Percentiles rank a stretch among this genome's conserved stretches.
Conservation (phyloP, 1,140 invertebrate species). For the Cyclargus thomasi region DNA sequence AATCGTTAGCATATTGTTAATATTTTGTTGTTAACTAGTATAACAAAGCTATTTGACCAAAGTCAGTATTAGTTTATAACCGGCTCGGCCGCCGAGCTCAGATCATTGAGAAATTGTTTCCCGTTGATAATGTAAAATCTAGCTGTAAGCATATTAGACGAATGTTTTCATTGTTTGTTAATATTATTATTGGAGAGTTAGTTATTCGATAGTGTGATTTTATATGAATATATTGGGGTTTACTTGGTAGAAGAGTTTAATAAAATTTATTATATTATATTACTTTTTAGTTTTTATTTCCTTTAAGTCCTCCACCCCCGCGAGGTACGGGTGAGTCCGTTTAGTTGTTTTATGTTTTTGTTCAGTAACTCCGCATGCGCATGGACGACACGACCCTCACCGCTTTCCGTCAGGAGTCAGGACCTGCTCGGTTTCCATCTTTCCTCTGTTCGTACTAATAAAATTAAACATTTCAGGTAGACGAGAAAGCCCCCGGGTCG, state of each 20-base stretch:
- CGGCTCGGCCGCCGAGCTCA: conserved; percentile 35
- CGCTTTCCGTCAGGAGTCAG: conserved; percentile 48
- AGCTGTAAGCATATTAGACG: conserved; percentile 50
- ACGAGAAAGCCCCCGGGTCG: conserved; percentile 68
- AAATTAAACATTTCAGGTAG: conserved; percentile 74
- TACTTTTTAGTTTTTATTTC: conserved; percentile 46
- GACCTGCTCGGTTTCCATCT: conserved; percentile 44
- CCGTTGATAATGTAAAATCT: conserved; percentile 48
- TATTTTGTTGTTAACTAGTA: conserved; percentile 72
- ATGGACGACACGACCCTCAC: conserved; percentile 37
- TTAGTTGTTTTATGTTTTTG: conserved; percentile 25
- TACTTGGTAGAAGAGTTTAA: conserved; percentile 73
- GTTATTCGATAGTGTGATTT: conserved; percentile 70
- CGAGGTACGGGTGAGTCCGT: conserved; percentile 32
- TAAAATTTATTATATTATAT: conserved; percentile 67
- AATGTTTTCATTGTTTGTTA: conserved; percentile 68
- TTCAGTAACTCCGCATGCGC: conserved; percentile 46
- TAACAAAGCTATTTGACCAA: conserved; percentile 75
- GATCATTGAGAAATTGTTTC: conserved; percentile 50
- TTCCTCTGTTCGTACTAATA: conserved; percentile 70
- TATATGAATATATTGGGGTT: conserved; percentile 75
- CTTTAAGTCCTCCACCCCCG: conserved; percentile 29
- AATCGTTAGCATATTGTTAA: conserved; percentile 66
- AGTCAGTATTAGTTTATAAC: conserved; percentile 73
- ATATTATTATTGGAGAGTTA: conserved; percentile 69